Base-by-base conservation (phyloP, 2,888 invertebrate genomes). In the Rhogogaster chlorosoma region DNA sequence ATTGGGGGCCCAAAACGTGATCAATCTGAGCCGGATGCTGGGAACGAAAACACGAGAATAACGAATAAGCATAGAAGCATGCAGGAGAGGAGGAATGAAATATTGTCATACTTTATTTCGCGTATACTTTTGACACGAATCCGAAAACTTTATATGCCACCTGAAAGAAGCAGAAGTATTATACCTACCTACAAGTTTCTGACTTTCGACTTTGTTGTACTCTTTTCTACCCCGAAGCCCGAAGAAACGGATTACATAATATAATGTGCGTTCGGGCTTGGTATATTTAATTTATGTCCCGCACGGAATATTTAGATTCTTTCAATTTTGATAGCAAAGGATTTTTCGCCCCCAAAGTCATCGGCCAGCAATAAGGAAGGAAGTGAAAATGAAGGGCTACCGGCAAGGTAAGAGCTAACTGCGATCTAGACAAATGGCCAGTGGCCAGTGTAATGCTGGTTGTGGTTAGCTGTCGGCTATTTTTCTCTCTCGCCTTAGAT, bases 401-500 rank as follows among this genome's bases (percentile, higher is more conserved):
- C 80, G 22, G n/a, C 15, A 18, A 61, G 80, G 61, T 38, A 61
- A 80, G 38, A 80, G 61, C 57, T 80, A 80, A 80, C 83, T 45
- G 67, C 83, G 64, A 26, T 61, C 83, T 42, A 67, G 80, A 80
- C 57, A 61, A 80, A 80, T 80, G 80, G 80, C 57, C 22, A 38
- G 26, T 61, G 29, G 80, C 80, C 57, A 80, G 61, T 61, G 80
- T 80, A 83, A 83, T 67, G 83, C 83, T 80, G 86, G 87, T 87
- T 86, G 87, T 85, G 87, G 86, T 85, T 87, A 85, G 86, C 87
- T 86, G 83, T 86, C 85, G 84, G 88, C 90, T 89, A 92, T 92
- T 92, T 92, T 90, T 92, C 83, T 67, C 80, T 83, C 29, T 67
- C 91, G 89, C 89, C 89, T 89, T 87, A 90, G 91, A 92, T 92